Base-by-base conservation (phyloP, 30 jellyfish, hydroid and myxozoan genomes). In the Pelagia noctiluca region DNA sequence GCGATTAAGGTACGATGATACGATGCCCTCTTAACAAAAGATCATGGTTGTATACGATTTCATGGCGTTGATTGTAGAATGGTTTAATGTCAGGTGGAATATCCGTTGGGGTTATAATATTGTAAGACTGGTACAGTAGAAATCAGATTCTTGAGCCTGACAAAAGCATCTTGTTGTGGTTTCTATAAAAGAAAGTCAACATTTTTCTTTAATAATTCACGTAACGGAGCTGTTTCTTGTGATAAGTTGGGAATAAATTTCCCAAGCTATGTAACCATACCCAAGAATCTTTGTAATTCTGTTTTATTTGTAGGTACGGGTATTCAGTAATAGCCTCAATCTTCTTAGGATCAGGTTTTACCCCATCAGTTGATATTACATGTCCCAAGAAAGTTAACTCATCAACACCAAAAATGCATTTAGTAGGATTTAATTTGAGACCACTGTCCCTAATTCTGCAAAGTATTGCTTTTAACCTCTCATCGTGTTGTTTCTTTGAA, bases 271-370 rank as follows among this genome's bases (percentile, higher is more conserved):
- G 42, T 82, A 35, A 82, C 78, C 87, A 82, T 68, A 48, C 92
- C 88, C 63, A 68, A 29, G 57, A 66, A 66, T 63, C 92, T 7
- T 21, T 42, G 71, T 13, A 82, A 52, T 36, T 48, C 88, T 8
- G 92, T 65, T 35, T 21, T 66, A 63, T 65, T 50, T 7, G 47
- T 66, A 16, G 88, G 92, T 29, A 49, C 19, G 16, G 92, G 82
- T 64, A 69, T 23, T 69, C 36, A 31, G 65, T 69, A 33, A 69
- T 69, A 33, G 82, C 82, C 28, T 71, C 71, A 22, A 71, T n/a
- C 84, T 74, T 74, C 63, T 77, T 28, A 49, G 89, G 95, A 50
- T 84, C 89, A 26, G 89, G 95, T 32, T 50, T 37, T 35, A 84
- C 71, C 38, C 95, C 95, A 25, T 84, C 84, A 25, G 53, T 50